Evolutionary conservation across 2,888 invertebrate genomes (phyloP).

Genomic region (Melieria omissa): DNA sequence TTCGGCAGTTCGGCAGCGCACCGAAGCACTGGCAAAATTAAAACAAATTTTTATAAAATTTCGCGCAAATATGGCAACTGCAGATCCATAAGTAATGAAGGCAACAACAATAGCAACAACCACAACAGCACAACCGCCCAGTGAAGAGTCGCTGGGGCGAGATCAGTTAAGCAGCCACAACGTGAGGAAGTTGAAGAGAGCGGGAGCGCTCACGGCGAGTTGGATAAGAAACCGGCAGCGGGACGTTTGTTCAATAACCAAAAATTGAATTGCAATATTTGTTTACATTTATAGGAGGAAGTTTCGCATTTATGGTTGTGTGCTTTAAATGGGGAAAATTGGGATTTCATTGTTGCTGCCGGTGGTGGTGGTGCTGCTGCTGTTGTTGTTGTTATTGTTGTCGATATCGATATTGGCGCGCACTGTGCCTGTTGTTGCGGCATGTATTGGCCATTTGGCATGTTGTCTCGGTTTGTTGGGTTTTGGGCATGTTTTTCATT

Average conservation of each 20-base stretch:
- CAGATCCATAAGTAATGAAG: not conserved
- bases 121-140: not conserved
- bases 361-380: not conserved
- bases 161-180: no score
- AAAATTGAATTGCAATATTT: conserved; percentile 37
- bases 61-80: not conserved
- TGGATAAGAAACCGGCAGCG: conserved; percentile 4
- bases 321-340: conserved; percentile 33
- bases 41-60: conserved; percentile 5
- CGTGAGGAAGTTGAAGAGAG: no score
- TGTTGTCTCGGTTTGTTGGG: conserved; percentile 19
- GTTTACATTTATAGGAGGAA: conserved; percentile 37
- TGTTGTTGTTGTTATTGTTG: conserved; percentile 9
- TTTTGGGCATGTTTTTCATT: conserved; percentile 25
- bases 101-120: not conserved
- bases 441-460: not conserved
- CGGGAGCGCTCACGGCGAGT: no score
- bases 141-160: no score
- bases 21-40: not conserved
- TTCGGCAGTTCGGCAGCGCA: not conserved
- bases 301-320: conserved; percentile 27
- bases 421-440: no score
- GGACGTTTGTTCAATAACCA: conserved; percentile 21
- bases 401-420: not conserved
- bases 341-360: conserved; percentile 30